Percentiles rank a stretch among this genome's conserved stretches.
phyloP scores from a whole-genome alignment of 2,113 vertebrate genomes.

The Calidris pugnax region DNA sequence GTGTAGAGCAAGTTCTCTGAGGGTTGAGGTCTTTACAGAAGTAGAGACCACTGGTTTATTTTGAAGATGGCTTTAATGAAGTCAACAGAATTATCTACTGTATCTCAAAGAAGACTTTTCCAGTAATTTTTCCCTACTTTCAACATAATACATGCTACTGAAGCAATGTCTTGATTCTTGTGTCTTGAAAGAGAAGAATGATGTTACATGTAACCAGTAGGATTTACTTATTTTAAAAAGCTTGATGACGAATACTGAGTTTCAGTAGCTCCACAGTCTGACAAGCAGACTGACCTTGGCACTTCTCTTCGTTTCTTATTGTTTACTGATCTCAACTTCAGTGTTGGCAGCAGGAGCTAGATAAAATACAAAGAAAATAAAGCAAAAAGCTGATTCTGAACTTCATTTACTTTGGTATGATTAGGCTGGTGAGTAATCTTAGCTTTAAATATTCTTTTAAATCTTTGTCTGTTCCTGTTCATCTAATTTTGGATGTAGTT shows the following conservation, averaged over 20 bases:
- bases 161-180: background rate
- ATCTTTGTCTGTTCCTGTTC: background rate
- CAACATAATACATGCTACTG: background rate
- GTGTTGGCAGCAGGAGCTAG: background rate
- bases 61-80: background rate
- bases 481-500: background rate
- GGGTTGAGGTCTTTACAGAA: background rate
- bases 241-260: background rate
- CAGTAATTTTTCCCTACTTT: background rate
- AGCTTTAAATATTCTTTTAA: background rate
- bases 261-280: background rate
- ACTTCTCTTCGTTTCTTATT: background rate
- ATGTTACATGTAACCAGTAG: background rate
- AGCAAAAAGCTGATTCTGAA: background rate
- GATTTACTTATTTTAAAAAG: background rate
- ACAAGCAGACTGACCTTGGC: background rate
- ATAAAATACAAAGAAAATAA: background rate
- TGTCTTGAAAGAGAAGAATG: background rate
- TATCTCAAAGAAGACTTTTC: background rate
- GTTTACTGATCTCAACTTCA: background rate
- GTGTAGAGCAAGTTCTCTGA: background rate
- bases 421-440: background rate
- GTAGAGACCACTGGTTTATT: background rate
- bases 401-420: background rate
- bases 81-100: background rate